A percentile compares a stretch with the other conserved stretches of the same genome.
These are phyloP conservation scores for Tapirus terrestris DNA, from an alignment of 2,113 vertebrate genomes.

Conservation along the genomic window DNA sequence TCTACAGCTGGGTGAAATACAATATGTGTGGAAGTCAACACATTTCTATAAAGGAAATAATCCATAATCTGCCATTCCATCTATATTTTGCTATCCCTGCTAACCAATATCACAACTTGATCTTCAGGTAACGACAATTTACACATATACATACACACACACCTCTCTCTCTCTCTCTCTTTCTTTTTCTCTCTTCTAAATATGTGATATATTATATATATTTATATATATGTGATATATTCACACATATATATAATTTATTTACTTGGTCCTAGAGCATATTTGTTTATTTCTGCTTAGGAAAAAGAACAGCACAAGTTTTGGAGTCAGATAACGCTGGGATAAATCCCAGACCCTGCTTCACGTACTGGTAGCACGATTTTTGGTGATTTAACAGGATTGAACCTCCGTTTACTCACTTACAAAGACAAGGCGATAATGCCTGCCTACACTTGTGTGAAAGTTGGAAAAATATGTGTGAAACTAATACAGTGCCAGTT, in stretches of 20 bases:
- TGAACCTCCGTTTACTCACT: neutral
- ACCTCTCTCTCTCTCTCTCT: neutral
- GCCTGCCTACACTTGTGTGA: accelerated
- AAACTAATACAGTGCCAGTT: neutral
- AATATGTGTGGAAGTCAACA: neutral
- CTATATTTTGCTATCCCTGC: neutral
- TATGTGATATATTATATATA: neutral
- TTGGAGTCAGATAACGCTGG: neutral
- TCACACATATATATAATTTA: neutral
- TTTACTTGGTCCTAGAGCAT: neutral
- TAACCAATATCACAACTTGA: neutral
- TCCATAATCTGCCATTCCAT: neutral
- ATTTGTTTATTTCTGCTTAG: neutral
- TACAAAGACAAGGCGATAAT: neutral
- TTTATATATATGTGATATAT: neutral
- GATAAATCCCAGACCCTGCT: neutral
- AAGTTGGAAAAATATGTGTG: neutral
- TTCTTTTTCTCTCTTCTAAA: neutral
- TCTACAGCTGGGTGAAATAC: neutral
- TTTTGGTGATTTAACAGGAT: neutral
- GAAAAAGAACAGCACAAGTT: neutral
- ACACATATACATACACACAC: neutral
- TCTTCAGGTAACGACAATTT: neutral
- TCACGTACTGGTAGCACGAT: neutral
- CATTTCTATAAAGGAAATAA: neutral